phyloP scores from a whole-genome alignment of 2,888 invertebrate species.

The Temnothorax rugatulus region DNA sequence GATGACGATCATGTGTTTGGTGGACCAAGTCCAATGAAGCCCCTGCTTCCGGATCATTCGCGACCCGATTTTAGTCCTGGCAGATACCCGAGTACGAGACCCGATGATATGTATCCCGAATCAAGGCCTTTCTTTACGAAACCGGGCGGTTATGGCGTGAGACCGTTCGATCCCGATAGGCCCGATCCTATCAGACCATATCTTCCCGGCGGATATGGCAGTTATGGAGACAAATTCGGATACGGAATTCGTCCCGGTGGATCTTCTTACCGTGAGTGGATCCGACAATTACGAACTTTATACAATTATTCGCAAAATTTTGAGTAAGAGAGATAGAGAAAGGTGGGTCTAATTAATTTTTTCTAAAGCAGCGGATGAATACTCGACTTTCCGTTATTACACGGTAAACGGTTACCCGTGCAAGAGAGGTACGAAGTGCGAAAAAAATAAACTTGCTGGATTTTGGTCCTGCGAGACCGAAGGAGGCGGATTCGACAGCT shows the following conservation, averaged over 20 bases:
- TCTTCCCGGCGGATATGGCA: conserved; percentile 38
- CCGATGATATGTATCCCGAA: conserved; percentile 46
- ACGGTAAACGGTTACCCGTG: conserved; percentile 95
- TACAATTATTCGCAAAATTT: not conserved
- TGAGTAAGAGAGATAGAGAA: not conserved
- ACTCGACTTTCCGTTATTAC: conserved; percentile 90
- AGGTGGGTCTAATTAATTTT: not conserved
- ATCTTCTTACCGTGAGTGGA: conserved; percentile 56
- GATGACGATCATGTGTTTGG: conserved; percentile 50
- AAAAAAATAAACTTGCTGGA: conserved; percentile 91
- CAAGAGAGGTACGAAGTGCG: conserved; percentile 90
- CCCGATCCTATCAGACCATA: conserved; percentile 61
- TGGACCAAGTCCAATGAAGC: conserved; percentile 27
- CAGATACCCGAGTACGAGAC: conserved; percentile 34
- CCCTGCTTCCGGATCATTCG: conserved; percentile 19
- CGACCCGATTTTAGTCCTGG: conserved; percentile 26
- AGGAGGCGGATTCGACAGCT: conserved; percentile 90
- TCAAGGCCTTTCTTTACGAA: conserved; percentile 46
- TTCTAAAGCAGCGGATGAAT: conserved; percentile 51
- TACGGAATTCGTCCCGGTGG: conserved; percentile 19
- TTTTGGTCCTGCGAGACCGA: conserved; percentile 95
- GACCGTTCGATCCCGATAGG: conserved; percentile 67
- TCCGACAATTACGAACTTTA: not conserved
- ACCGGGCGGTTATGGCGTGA: conserved; percentile 48
- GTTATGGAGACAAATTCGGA: conserved; percentile 32